Base-by-base conservation (phyloP, 2,888 invertebrate genomes). In the Cantharis lateralis region DNA sequence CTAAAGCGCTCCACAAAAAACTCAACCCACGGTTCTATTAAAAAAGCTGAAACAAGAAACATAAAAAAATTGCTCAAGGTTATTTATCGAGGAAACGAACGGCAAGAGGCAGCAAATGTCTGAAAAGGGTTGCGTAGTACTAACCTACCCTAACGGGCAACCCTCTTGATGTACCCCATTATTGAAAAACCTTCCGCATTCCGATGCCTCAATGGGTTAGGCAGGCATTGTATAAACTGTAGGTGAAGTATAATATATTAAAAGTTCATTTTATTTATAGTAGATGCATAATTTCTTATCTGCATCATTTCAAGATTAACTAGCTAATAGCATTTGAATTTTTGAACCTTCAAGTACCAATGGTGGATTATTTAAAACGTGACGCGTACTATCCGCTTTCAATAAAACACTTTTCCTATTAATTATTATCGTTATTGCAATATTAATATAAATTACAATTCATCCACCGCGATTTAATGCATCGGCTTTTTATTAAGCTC, bases 181-280 rank as follows among this genome's bases (percentile, higher is more conserved):
- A 81, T 79, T 81, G 79, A 77, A 77, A 79, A 81, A 82, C 83
- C 85, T 85, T 85, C 85, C 85, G 85, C 85, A 85, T 85, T 85
- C 85, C 84, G 74, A 61, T 71, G 74, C 70, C 69, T 82, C 78
- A 81, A 81, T 80, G 80, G 80, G 81, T 80, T 81, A 79, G 80
- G 78, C 70, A 68, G 72, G 10, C 62, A 70, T 78, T 77, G 77
- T 75, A 70, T 72, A 72, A 76, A 77, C 68, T 62, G 74, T 74
- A 78, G 79, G 81, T 81, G 74, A 77, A 77, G 81, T 80, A 78
- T 63, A 62, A 68, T 64, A 68, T 71, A 73, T 62, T 69, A 77
- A 75, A 62, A 73, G 73, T 63, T 64, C 63, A 69, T 73, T 69
- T 69, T 74, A 69, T 69, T 69, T 69, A 74, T 68, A 69, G 62